These are phyloP conservation scores for Chrysolina oricalcia DNA, from an alignment of 2,888 invertebrate species.

Conservation along the genomic window DNA sequence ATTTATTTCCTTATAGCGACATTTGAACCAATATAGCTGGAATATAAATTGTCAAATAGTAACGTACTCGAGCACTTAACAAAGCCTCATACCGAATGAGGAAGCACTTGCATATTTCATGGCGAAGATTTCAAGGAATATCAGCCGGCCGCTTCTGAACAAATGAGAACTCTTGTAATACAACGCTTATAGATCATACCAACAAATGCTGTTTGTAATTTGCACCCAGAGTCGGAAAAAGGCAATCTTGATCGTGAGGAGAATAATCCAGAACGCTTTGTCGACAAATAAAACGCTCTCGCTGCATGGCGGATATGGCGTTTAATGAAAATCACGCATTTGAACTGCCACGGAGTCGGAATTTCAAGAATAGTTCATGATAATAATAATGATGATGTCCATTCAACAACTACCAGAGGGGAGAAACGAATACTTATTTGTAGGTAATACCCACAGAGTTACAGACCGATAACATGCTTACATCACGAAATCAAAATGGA, in stretches of 20 bases:
- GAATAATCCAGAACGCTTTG: constrained; percentile 44
- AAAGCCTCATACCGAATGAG: constrained; percentile 24
- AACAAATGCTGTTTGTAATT: constrained; percentile 54
- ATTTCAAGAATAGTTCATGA: neutral
- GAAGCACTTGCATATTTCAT: constrained; percentile 30
- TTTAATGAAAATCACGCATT: constrained; percentile 7
- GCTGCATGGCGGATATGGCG: neutral
- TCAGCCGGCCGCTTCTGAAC: constrained; percentile 51
- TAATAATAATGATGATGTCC: neutral
- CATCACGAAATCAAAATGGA: no score
- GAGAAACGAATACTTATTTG: no score
- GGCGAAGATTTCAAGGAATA: constrained; percentile 22
- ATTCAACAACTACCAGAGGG: no score
- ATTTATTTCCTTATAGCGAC: constrained; percentile 11
- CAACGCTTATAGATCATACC: constrained; percentile 55
- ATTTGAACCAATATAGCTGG: neutral
- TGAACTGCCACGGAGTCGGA: neutral
- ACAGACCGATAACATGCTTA: no score
- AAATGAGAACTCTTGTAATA: constrained; percentile 58
- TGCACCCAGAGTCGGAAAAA: constrained; percentile 55
- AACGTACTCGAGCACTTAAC: constrained; percentile 11
- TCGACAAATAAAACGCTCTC: constrained; percentile 28
- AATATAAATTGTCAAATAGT: constrained; percentile 9
- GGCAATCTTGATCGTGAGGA: constrained; percentile 59
- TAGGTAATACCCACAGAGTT: no score